Conservation (phyloP, 2,888 invertebrate genomes). For the Torymus aiolomorphi region DNA sequence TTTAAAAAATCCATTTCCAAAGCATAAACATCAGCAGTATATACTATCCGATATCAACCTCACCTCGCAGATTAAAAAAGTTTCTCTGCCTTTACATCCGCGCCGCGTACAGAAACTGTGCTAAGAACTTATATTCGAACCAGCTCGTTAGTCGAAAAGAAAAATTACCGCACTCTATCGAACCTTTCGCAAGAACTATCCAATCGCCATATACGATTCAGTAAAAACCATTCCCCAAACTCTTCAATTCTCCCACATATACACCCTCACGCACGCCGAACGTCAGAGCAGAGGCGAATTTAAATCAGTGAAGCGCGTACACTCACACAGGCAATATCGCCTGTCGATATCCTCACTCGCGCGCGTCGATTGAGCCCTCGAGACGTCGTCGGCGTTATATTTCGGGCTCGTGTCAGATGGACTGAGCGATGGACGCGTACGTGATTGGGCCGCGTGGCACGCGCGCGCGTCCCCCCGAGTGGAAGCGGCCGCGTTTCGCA, state of each 20-base stretch:
- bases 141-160: slow-evolving; percentile 1
- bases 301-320: slow-evolving; percentile 2
- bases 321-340: slow-evolving; percentile 24
- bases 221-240: no score
- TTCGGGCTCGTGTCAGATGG: background rate
- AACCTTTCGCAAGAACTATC: no score
- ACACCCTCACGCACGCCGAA: no score
- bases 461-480: no score
- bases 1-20: no score
- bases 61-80: slow-evolving; percentile 1
- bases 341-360: slow-evolving; percentile 25
- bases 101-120: slow-evolving; percentile 8
- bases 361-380: slow-evolving; percentile 10
- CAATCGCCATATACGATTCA: no score
- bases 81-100: background rate
- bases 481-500: no score
- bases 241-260: no score
- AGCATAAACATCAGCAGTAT: no score
- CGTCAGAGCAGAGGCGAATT: background rate
- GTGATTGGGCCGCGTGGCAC: slow-evolving; percentile 4
- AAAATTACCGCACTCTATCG: background rate
- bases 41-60: no score
- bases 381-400: slow-evolving; percentile 15
- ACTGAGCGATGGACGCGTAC: background rate
- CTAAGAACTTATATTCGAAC: slow-evolving; percentile 14